Base-by-base conservation (phyloP, 2,888 invertebrate genomes). In the Cryptocephalus primarius region DNA sequence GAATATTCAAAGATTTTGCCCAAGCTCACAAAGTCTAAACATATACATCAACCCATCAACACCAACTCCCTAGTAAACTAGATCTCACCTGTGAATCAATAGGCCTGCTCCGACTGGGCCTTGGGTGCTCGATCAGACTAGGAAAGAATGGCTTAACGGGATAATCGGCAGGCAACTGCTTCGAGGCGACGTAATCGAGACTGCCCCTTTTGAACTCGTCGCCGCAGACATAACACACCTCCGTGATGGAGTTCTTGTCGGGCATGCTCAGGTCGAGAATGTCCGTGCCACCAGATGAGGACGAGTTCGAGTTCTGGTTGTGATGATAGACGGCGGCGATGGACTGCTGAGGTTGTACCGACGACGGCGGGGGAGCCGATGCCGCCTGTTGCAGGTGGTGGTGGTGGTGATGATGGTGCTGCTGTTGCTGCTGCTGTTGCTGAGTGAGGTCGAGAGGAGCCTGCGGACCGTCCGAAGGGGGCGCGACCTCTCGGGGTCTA, bases 241-340 rank as follows among this genome's bases (percentile, higher is more conserved):
- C 89, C 14, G 88, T 89, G 58, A 85, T 81, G 10, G 89, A 86
- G 74, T 90, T 90, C 74, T 90, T 90, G 71, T 90, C 90, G 9
- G 90, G 90, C 90, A 91, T 90, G 51, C 89, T 89, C 49, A 91
- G 75, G 73, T 91, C 90, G 50, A 90, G 74, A 60, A 89, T 89
- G 67, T 88, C 88, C 36, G 88, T 82, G 60, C 86, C 88, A n/a
- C 81, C 78, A 39, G 79, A 55, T 1, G 53, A 52, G 51, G 76
- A 75, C 1, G 78, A 69, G 46, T 68, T 68, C 10, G 68, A 67
- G 55, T 68, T 70, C 53, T 69, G 69, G 47, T 62, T 68, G 54
- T 68, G 69, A 51, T 57, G 38, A 59, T 50, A 63, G 52, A 52
- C 65, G 22, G 22, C 22, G 22, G 22, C 22, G 22, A 22, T 6